Evolutionary conservation across 2,113 vertebrate genomes (phyloP), one percentile per base, ranked within the genome.

Genomic region (Dissostichus mawsoni): DNA sequence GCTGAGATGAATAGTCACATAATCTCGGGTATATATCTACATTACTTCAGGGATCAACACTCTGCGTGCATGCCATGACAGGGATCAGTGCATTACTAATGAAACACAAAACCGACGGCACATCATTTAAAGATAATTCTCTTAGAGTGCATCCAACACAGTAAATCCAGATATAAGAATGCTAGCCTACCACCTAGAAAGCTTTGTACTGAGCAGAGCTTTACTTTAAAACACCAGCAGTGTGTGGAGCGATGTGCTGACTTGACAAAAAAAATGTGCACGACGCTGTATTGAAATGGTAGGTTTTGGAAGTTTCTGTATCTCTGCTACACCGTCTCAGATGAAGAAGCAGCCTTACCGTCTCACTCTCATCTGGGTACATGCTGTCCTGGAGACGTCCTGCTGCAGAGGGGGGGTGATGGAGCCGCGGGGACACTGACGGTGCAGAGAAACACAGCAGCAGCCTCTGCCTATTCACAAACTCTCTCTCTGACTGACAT

Each of bases 321-420:
- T 73, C 65, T 29, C 56, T 13, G 33, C 58, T 29, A 50, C 50
- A 76, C 74, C 51, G 20, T 2, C 81, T 73, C 45, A 53, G 52
- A 78, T 56, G 64, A 79, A 87, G 56, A 41, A 59, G 29, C 69
- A 0, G 59, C 33, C 92, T 87, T 93, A 95, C 94, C 93, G 85
- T 87, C 79, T 87, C 69, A 8, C 57, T 87, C 84, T 90, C 89
- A 33, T 95, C 94, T 66, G 93, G 94, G 90, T 89, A 94, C 94
- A 95, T 95, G 1, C 68, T 92, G 91, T 87, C 85, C 85, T 80
- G 87, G 75, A 12, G 87, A 66, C 76, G 87, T 51, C 63, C 74
- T 11, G 65, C 79, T 70, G 86, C 87, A 79, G 87, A 81, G 84
- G 69, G 76, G 18, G 44, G 68, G 76, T 77, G 47, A 33, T 12